Evolutionary conservation across 1,140 invertebrate species (phyloP), one percentile per base, ranked within the genome.

Genomic region (Diplogasteroides magnus): DNA sequence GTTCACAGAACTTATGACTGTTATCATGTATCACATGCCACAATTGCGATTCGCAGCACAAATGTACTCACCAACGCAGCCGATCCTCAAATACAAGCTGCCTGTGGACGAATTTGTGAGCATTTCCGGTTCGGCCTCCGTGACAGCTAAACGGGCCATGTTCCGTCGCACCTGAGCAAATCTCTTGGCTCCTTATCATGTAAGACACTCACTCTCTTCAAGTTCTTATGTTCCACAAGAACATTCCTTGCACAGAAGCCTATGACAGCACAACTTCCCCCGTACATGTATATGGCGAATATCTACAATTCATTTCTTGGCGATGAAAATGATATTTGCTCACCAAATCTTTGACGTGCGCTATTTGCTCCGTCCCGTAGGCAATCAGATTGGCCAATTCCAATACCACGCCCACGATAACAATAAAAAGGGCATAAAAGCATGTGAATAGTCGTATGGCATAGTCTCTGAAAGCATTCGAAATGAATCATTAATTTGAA

Each of bases 351-450:
- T 71, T 63, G 3, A 65, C 27, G 28, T 55, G 58, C 29, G 63
- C 31, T 14, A 65, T 31, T 23, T 61, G 25, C 59, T 26, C 25
- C 13, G 59, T 61, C 25, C 25, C 60, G n/a, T n/a, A 23, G 15
- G 70, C 59, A 26, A 72, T 72, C n/a, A 72, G 61, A 67, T 72
- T 72, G 1, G 70, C 67, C 27, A 72, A 48, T 67, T 72, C 70
- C 31, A 72, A 59, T 1, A 72, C 70, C 61, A 72, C 67, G 62
- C 70, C 70, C 1, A 48, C 64, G 29, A 72, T 68, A 2, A 72
- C 70, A n/a, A 72, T 72, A 23, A 72, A 72, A 14, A 72, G n/a
- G n/a, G 63, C 63, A 72, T 72, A 72, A 23, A 72, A 72, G 23
- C 70, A 72, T 13, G 70, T 72, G 31, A 72, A 72, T 14, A 72